Conservation (phyloP, 2,888 invertebrate genomes). For the Sicus ferrugineus region DNA sequence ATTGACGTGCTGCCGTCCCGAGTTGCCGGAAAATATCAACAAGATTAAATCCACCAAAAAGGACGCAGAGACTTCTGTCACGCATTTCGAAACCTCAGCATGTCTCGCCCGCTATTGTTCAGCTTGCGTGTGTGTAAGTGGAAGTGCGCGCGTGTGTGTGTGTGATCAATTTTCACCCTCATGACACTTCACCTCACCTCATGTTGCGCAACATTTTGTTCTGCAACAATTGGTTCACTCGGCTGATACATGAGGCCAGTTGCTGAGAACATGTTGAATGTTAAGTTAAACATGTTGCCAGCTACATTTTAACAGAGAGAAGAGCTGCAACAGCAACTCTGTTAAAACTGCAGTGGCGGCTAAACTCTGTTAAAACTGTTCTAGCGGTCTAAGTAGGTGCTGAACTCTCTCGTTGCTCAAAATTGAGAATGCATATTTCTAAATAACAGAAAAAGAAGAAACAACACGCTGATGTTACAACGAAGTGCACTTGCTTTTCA, state of each 20-base stretch:
- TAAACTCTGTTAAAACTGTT: background rate
- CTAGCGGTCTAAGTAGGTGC: background rate
- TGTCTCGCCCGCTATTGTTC: too few relatives aligned
- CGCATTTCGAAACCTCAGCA: too few relatives aligned
- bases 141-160: background rate
- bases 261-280: background rate
- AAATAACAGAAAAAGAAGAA: background rate
- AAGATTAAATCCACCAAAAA: too few relatives aligned
- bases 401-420: background rate
- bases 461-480: background rate
- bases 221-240: too few relatives aligned
- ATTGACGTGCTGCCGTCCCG: too few relatives aligned
- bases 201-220: too few relatives aligned
- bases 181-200: background rate
- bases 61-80: too few relatives aligned
- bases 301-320: conserved; percentile 7
- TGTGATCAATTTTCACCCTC: background rate
- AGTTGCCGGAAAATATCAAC: too few relatives aligned
- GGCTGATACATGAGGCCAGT: too few relatives aligned
- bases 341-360: background rate
- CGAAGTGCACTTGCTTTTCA: background rate
- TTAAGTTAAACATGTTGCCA: background rate
- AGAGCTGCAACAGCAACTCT: too few relatives aligned
- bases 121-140: too few relatives aligned
- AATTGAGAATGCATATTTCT: too few relatives aligned